Percentiles rank a stretch among this genome's conserved stretches.
Conservation (phyloP, 2,113 vertebrate species). For the Chrysochloris asiatica region DNA sequence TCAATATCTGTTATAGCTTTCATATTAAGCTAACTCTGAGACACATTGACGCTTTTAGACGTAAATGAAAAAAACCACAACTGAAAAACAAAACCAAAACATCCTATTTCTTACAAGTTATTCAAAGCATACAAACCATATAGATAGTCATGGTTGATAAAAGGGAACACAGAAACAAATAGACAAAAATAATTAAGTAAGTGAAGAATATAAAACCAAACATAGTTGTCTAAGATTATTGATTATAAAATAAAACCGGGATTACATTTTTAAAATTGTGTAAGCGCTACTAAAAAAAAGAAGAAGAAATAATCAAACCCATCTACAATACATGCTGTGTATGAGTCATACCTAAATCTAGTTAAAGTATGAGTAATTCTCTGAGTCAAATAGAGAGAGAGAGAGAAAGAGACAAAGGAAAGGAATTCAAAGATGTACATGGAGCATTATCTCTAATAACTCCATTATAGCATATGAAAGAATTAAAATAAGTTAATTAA, state of each 20-base stretch:
- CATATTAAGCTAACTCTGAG: background rate
- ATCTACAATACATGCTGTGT: background rate
- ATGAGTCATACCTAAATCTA: slow-evolving; percentile 3
- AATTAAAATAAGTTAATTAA: slow-evolving; percentile 10
- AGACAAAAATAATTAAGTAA: background rate
- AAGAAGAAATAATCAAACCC: background rate
- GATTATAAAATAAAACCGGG: background rate
- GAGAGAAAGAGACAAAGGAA: background rate
- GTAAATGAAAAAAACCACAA: background rate
- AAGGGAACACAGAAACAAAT: background rate
- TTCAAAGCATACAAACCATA: background rate
- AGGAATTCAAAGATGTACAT: background rate
- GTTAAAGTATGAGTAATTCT: slow-evolving; percentile 14
- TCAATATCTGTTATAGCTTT: background rate
- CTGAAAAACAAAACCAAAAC: background rate
- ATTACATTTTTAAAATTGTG: background rate
- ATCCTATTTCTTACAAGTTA: background rate
- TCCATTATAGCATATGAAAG: background rate
- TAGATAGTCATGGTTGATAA: background rate
- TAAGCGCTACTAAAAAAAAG: background rate
- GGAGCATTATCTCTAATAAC: background rate
- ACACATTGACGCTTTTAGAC: background rate
- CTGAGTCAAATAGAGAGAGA: background rate
- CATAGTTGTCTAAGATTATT: background rate
- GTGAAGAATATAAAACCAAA: background rate